Conservation (phyloP, 2,113 vertebrate genomes). For the Pteruthius melanotis region DNA sequence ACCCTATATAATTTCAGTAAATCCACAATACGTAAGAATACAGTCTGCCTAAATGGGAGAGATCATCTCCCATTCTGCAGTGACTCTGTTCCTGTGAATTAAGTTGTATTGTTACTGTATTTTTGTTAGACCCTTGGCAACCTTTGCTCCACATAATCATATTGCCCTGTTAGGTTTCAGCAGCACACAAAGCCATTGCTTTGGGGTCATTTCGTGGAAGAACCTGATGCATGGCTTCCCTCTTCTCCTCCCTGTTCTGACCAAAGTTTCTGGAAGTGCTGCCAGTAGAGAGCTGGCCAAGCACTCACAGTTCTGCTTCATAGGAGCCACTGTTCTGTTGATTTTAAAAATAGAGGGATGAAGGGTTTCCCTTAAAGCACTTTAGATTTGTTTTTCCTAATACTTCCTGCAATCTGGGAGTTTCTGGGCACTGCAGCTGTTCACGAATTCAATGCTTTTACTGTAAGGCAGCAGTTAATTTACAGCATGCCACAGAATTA, state of each 20-base stretch:
- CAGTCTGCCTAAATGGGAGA: neutral
- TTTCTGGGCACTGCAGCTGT: slow-evolving; percentile 11
- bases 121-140: neutral
- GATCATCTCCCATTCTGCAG: neutral
- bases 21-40: neutral
- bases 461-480: slow-evolving; percentile 14
- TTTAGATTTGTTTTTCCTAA: neutral
- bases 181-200: neutral
- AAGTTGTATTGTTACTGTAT: neutral
- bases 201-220: neutral
- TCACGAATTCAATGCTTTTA: neutral
- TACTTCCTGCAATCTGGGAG: neutral
- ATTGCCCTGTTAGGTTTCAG: neutral
- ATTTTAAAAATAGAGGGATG: neutral
- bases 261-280: neutral
- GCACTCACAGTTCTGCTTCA: neutral
- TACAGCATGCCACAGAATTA: neutral
- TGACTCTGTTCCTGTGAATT: neutral
- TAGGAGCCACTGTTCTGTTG: neutral
- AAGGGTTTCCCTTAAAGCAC: neutral
- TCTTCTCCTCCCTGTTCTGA: neutral
- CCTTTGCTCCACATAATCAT: neutral
- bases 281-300: neutral
- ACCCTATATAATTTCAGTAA: neutral
- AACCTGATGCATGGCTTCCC: neutral